Evolutionary conservation across 1,140 invertebrate genomes (phyloP).

Genomic region (Drosophila sp.): DNA sequence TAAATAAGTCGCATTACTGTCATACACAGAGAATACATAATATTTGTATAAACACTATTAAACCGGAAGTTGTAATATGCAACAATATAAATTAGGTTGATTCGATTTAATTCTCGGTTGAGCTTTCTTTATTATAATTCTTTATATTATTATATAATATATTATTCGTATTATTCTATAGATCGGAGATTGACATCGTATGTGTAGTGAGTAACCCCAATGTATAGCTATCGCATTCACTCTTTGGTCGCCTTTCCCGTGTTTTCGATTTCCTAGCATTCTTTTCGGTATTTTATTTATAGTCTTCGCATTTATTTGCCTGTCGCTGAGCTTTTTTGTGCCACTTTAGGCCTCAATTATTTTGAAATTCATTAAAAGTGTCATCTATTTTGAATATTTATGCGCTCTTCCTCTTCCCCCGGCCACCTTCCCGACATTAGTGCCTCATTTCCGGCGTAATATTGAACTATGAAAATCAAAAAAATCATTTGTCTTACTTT

Average conservation of each 20-base stretch:
- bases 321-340: conserved; percentile 71
- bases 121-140: too few species aligned
- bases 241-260: neutral
- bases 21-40: neutral
- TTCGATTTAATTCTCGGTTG: too few species aligned
- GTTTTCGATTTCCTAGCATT: conserved; percentile 1
- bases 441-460: neutral
- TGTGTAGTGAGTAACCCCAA: conserved; percentile 13
- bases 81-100: too few species aligned
- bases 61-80: too few species aligned
- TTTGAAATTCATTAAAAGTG: conserved; percentile 80
- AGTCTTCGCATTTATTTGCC: conserved; percentile 69
- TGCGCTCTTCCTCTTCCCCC: too few species aligned
- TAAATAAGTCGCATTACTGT: conserved; percentile 1
- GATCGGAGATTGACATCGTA: neutral
- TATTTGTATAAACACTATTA: neutral
- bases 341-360: conserved; percentile 80
- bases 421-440: too few species aligned
- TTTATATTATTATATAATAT: too few species aligned
- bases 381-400: conserved; percentile 75
- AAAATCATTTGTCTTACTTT: neutral
- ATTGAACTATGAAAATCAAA: neutral
- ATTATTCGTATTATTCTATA: too few species aligned
- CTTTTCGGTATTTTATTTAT: conserved; percentile 59
- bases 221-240: neutral